phyloP scores from a whole-genome alignment of 1,140 invertebrate genomes.

The Leptinotarsa lineolata region DNA sequence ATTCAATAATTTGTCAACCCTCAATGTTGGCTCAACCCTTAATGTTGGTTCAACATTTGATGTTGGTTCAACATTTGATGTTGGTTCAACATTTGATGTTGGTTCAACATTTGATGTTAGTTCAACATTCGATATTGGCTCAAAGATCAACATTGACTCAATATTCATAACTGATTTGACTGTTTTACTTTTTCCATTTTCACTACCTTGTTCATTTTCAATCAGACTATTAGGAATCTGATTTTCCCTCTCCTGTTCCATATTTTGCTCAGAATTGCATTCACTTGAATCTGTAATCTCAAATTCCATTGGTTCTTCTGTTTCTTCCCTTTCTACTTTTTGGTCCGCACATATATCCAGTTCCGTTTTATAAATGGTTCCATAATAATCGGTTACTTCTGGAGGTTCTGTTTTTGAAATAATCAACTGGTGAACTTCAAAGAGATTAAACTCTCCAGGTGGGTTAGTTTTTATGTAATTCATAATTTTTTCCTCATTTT shows the following conservation, averaged over 20 bases:
- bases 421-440: background rate
- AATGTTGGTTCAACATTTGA: too few species aligned
- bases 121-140: too few species aligned
- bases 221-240: background rate
- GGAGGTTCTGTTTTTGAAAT: background rate
- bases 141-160: too few species aligned
- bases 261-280: too few species aligned
- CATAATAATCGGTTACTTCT: background rate
- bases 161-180: too few species aligned
- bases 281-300: background rate
- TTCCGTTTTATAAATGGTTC: background rate
- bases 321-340: too few species aligned
- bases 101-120: too few species aligned
- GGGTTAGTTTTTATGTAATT: conserved; percentile 7
- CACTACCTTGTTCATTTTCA: background rate
- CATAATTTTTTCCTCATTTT: conserved; percentile 15
- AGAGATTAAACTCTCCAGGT: background rate
- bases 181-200: background rate
- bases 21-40: too few species aligned
- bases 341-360: background rate
- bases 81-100: too few species aligned
- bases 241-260: background rate
- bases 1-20: too few species aligned
- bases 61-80: too few species aligned
- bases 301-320: background rate